Conservation (phyloP, 2,888 invertebrate species). For the Argyra leucocephala region DNA sequence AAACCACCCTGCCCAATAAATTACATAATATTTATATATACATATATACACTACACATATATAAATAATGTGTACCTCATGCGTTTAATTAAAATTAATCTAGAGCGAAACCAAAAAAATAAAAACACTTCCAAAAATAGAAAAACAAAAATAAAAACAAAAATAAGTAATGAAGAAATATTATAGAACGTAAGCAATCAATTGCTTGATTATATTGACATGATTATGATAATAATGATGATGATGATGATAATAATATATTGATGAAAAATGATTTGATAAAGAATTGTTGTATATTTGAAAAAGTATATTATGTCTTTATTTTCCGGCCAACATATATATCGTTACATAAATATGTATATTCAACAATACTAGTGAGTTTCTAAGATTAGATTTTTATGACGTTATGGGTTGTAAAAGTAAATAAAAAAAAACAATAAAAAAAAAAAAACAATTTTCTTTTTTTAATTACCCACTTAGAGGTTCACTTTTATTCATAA, state of each 20-base stretch:
- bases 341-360: neutral
- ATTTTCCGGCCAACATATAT: neutral
- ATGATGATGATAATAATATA: neutral
- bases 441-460: neutral
- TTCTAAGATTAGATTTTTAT: constrained; percentile 5
- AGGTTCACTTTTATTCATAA: neutral
- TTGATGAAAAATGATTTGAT: no score
- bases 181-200: neutral
- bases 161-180: neutral
- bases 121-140: neutral
- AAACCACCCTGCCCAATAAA: no score
- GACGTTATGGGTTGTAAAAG: constrained; percentile 1
- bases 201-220: neutral
- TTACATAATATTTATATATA: no score
- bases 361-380: neutral
- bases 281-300: no score
- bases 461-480: neutral
- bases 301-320: no score
- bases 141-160: neutral
- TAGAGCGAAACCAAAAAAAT: neutral
- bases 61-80: constrained; percentile 9
- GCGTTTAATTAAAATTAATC: constrained; percentile 9
- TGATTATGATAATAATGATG: neutral
- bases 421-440: neutral
- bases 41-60: neutral